Evolutionary conservation across 2,113 vertebrate genomes (phyloP).

Genomic region (Oriolus oriolus): DNA sequence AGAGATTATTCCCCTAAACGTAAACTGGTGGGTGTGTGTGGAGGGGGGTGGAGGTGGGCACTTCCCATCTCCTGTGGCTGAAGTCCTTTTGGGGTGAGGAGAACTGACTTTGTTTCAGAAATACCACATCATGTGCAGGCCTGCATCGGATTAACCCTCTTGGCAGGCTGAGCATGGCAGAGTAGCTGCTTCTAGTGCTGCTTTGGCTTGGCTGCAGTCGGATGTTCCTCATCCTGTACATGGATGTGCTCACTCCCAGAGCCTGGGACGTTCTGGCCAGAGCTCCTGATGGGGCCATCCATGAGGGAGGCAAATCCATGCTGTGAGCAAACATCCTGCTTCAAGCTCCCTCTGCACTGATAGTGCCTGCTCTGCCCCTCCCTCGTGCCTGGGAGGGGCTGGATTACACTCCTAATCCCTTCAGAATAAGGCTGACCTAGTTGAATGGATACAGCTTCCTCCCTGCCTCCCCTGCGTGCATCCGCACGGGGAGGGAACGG

Average conservation of each 20-base stretch:
- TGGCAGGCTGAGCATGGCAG: background rate
- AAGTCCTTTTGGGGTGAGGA: background rate
- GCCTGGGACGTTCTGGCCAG: background rate
- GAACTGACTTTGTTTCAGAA: background rate
- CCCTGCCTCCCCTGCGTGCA: background rate
- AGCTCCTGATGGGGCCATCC: background rate
- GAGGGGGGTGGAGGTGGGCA: background rate
- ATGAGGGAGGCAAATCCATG: background rate
- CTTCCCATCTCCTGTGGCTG: background rate
- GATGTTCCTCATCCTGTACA: background rate
- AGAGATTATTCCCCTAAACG: background rate
- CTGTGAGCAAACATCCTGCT: slow-evolving; percentile 19
- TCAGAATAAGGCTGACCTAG: slow-evolving; percentile 73
- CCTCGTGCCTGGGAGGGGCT: slow-evolving; percentile 28
- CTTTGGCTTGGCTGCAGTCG: rapidly evolving
- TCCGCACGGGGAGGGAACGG: background rate
- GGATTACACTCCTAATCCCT: slow-evolving; percentile 67
- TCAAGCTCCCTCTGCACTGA: background rate
- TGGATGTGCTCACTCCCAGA: rapidly evolving
- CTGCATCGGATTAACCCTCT: background rate
- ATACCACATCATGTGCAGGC: background rate
- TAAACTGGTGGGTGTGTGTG: background rate
- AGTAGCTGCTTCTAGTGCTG: background rate
- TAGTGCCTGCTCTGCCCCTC: background rate
- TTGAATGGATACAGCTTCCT: slow-evolving; percentile 46